Evolutionary conservation across 2,888 invertebrate genomes (phyloP), one percentile per base, ranked within the genome.

Genomic region (Drosophila flavopinicola): DNA sequence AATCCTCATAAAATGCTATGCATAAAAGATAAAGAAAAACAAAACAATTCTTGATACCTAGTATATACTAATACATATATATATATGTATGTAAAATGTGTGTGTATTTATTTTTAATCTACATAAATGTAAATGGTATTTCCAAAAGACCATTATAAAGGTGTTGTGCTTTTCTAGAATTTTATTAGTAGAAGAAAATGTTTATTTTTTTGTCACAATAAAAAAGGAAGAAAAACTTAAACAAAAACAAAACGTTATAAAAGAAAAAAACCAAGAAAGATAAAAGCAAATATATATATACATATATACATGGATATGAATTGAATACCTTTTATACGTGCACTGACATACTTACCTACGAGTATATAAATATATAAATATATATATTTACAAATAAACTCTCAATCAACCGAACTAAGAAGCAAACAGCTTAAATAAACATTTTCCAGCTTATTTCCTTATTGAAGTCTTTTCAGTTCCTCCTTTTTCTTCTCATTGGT

Each of bases 161-260:
- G 90, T 89, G 90, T 89, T 89, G 89, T 89, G 89, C 89, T 90
- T 89, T 89, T 90, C 77, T 88, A 88, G 89, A 84, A 84, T 88
- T 89, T 89, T 84, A 84, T 86, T 89, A 88, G 74, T 85, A 80
- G 87, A 70, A 56, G 67, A 56, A 71, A 77, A 72, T 68, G 63
- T 72, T 87, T 88, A 89, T 78, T 79, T 76, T 61, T 83, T 80
- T 75, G 83, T 83, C 77, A 75, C 83, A 87, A 87, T 61, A 76
- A 78, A 58, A 39, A 54, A 35, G 54, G 3, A 20, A 49, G 11
- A 37, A 7, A 53, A 60, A n/a, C 51, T 51, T 41, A 29, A 63
- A 44, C 33, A 33, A 44, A 45, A 70, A 47, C 15, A 35, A 53
- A 74, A 53, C 48, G 71, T 75, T 78, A 73, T 56, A 65, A 39